phyloP scores from a whole-genome alignment of 2,888 invertebrate species.

The Harpalus rufipes region DNA sequence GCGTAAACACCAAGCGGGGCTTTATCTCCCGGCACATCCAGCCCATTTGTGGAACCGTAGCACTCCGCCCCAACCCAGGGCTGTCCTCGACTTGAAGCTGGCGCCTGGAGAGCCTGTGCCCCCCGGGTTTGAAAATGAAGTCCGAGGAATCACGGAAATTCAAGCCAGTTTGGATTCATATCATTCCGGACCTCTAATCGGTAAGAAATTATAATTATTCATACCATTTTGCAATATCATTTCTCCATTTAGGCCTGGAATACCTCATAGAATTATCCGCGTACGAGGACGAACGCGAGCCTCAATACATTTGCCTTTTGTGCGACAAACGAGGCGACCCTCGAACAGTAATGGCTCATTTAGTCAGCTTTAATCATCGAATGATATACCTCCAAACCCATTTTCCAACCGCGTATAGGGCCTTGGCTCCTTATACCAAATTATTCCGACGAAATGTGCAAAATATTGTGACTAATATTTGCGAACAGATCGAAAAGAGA shows the following conservation, averaged over 20 bases:
- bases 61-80: slow-evolving; percentile 5
- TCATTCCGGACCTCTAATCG: slow-evolving; percentile 77
- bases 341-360: slow-evolving; percentile 87
- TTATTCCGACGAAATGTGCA: slow-evolving; percentile 80
- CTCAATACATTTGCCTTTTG: slow-evolving; percentile 87
- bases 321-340: slow-evolving; percentile 90
- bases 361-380: slow-evolving; percentile 88
- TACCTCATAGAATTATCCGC: slow-evolving; percentile 87
- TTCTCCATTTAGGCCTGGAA: slow-evolving; percentile 84
- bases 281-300: slow-evolving; percentile 83
- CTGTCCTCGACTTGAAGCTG: slow-evolving; percentile 69
- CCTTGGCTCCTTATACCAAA: slow-evolving; percentile 81
- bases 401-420: slow-evolving; percentile 81
- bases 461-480: slow-evolving; percentile 78
- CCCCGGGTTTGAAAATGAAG: slow-evolving; percentile 84
- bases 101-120: slow-evolving; percentile 85
- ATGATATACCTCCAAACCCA: slow-evolving; percentile 85
- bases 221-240: too few species aligned
- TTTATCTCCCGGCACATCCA: slow-evolving; percentile 65
- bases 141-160: slow-evolving; percentile 75
- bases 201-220: slow-evolving; percentile 59
- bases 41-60: slow-evolving; percentile 32
- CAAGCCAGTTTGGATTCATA: slow-evolving; percentile 80
- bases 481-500: slow-evolving; percentile 86
- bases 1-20: slow-evolving; percentile 73